Evolutionary conservation across 2,797 vertebrate genomes (phyloP), one percentile per base, ranked within the genome.

Genomic region (Artibeus lituratus): DNA sequence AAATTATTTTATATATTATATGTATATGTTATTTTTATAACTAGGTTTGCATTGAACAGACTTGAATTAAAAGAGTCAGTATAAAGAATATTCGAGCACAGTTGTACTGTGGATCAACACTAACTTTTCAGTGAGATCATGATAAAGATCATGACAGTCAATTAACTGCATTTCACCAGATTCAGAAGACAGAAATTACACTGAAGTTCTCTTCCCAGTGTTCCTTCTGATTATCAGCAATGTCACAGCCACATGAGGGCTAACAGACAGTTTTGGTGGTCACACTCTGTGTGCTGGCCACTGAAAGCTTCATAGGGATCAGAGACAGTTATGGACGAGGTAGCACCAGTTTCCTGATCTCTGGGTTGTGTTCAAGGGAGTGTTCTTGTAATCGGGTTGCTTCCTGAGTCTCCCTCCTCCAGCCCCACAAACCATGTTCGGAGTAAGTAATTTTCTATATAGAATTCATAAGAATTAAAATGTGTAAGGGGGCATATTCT

Each of bases 11-110:
- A 51, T 81, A 55, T 24, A 70, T 39, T 10, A 12, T 70, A 42
- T 26, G 12, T 42, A 42, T 42, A 72, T 42, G 39, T 14, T 12
- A 14, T 29, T 84, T 94, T 76, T 78, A 10, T 51, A 81, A 15
- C 16, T 65, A 57, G 22, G 42, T 0, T 81, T 92, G 16, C 18
- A 90, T 80, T 80, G 86, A 87, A 69, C 18, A 57, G 86, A 26
- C 5, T 80, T 90, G 55, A 90, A 90, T 70, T 92, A 24, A 59
- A 47, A 82, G 32, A 77, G 15, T n/a, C 57, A 69, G 9, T 84
- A 55, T 65, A 78, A 81, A 5, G 70, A 86, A 92, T 35, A 51
- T 5, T n/a, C 35, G 67, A 87, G 39, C 8, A 62, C 29, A 76
- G 72, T 42, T 37, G 24, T 80, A 83, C 29, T 83, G 10, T 53